Conservation (phyloP, 1,140 invertebrate genomes). For the Telenomus remus region DNA sequence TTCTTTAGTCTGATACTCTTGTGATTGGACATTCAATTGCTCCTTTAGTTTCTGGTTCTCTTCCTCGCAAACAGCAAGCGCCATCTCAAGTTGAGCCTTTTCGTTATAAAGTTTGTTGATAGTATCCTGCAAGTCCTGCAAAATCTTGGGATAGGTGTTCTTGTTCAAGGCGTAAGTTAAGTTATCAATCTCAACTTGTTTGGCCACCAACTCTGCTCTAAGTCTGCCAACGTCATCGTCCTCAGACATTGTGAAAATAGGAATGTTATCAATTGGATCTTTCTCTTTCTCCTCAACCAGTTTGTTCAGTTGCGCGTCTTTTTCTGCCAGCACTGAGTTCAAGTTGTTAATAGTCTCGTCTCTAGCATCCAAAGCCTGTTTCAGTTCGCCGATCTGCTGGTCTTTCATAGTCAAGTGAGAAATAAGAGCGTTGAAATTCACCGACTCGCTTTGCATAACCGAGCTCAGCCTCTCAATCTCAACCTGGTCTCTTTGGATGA, state of each 20-base stretch:
- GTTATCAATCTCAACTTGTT: conserved; percentile 69
- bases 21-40: conserved; percentile 23
- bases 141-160: conserved; percentile 65
- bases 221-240: conserved; percentile 59
- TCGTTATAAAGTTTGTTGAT: conserved; percentile 70
- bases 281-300: conserved; percentile 23
- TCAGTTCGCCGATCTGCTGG: conserved; percentile 37
- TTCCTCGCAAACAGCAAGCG: conserved; percentile 38
- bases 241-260: conserved; percentile 54
- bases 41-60: conserved; percentile 54
- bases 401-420: conserved; percentile 33
- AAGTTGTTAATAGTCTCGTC: conserved; percentile 19
- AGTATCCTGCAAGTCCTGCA: conserved; percentile 69
- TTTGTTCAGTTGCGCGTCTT: conserved; percentile 39
- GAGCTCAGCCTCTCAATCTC: conserved; percentile 48
- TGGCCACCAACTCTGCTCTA: conserved; percentile 60
- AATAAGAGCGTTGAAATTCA: conserved; percentile 27
- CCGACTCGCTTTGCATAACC: conserved; percentile 39
- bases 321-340: conserved; percentile 28
- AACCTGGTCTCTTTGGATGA: conserved; percentile 54
- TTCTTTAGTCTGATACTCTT: conserved; percentile 33
- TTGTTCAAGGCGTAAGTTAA: conserved; percentile 67
- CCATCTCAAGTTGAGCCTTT: conserved; percentile 62
- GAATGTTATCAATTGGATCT: conserved; percentile 42
- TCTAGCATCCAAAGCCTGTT: conserved; percentile 22